phyloP scores from a whole-genome alignment of 2,113 vertebrate species.

The Psettodes erumei region DNA sequence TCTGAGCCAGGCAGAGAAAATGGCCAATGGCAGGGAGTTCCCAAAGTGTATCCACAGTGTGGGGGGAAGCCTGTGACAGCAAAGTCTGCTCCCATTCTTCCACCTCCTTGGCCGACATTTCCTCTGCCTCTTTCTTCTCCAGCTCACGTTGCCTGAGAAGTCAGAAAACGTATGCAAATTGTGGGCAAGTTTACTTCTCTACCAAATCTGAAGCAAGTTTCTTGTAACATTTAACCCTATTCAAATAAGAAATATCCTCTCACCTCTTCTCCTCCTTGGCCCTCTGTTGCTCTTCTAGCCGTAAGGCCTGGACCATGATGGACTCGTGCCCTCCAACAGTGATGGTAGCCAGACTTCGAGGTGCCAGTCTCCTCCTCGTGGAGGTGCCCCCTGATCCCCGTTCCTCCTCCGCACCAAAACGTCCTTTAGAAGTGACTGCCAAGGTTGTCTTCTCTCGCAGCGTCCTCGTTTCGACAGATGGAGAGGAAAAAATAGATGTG shows the following conservation, averaged over 20 bases:
- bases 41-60: slow-evolving; percentile 91
- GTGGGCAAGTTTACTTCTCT: neutral
- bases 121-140: slow-evolving; percentile 95
- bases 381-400: slow-evolving; percentile 84
- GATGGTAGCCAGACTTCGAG: slow-evolving; percentile 88
- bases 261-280: slow-evolving; percentile 96
- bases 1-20: slow-evolving; percentile 97
- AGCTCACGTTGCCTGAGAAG: slow-evolving; percentile 91
- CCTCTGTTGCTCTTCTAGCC: slow-evolving; percentile 93
- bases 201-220: neutral
- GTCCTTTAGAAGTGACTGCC: slow-evolving; percentile 91
- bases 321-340: slow-evolving; percentile 91
- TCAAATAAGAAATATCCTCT: slow-evolving; percentile 21
- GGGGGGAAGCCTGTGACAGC: slow-evolving; percentile 88
- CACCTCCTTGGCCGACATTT: slow-evolving; percentile 94
- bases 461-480: slow-evolving; percentile 81
- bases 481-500: neutral
- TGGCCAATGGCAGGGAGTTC: slow-evolving; percentile 98
- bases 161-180: slow-evolving; percentile 1
- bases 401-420: slow-evolving; percentile 90
- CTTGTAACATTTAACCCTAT: neutral
- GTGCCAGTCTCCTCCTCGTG: slow-evolving; percentile 88
- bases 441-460: slow-evolving; percentile 94
- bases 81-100: slow-evolving; percentile 95
- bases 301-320: slow-evolving; percentile 92